Base-by-base conservation (phyloP, 92 coral and sea anemone genomes). In the Diadumene lineata region DNA sequence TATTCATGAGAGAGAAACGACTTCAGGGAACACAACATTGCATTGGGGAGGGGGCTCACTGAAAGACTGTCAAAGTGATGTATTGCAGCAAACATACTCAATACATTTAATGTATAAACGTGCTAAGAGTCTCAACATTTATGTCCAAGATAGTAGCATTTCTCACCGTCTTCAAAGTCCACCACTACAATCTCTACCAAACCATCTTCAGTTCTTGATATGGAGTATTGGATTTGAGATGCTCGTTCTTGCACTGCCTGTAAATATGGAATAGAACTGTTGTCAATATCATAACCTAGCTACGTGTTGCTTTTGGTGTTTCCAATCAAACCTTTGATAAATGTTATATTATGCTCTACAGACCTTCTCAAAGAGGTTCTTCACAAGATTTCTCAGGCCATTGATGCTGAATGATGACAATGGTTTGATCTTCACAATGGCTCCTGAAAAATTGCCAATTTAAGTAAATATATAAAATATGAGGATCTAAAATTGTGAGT, bases 141-240 rank as follows among this genome's bases (percentile, higher is more conserved):
- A 38, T 38, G 48, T 38, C 13, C 13, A 4, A 4, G 13, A 38
- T 4, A 38, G 6, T 38, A 38, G 48, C 6, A 6, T 38, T 0
- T 17, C 30, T 32, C 76, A 86, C 90, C 90, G 48, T 81, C 56
- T 60, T 51, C 83, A 46, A 66, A 44, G 55, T 86, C 91, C 57
- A 80, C 73, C 31, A 86, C 66, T 57, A 86, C 84, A 8, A 86
- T 75, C 71, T 86, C 87, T 1, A 86, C 70, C 60, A 60, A 46
- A 24, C 48, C 50, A 27, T 31, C 68, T 38, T 76, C 70, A 43
- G 81, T 82, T 33, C 69, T 77, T 30, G 87, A 86, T 25, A 83
- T 81, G 9, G 84, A 84, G 27, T 76, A 43, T 33, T 74, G 74
- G 16, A 75, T 75, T 32, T 28, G 29, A 38, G 74, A 43, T 18